Conservation (phyloP, 2,797 vertebrate genomes). For the Coracias cyanogaster region DNA sequence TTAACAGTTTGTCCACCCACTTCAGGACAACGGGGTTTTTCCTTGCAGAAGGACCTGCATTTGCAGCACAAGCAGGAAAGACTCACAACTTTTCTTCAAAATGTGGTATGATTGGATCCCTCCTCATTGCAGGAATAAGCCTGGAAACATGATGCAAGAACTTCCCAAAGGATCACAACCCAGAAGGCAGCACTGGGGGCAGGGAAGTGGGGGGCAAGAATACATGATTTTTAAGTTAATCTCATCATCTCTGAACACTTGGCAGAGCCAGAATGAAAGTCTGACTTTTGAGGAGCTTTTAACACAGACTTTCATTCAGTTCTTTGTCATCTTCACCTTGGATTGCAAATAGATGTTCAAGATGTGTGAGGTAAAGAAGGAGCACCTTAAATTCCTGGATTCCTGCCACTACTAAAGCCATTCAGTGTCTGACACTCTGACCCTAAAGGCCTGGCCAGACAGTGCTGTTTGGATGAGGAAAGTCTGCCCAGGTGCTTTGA, state of each 20-base stretch:
- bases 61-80: background rate
- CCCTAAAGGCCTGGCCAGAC: background rate
- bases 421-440: background rate
- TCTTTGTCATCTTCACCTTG: background rate
- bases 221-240: background rate
- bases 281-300: background rate
- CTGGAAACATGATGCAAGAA: background rate
- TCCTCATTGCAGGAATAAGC: background rate
- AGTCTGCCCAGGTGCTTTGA: conserved; percentile 25
- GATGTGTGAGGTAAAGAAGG: background rate
- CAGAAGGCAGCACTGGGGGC: background rate
- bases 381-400: background rate
- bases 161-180: background rate
- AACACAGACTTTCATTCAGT: background rate
- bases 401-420: background rate
- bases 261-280: background rate
- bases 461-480: conserved; percentile 1
- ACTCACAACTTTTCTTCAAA: background rate
- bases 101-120: background rate
- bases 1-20: background rate
- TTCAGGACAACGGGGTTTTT: background rate
- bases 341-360: background rate
- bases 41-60: background rate
- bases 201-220: background rate
- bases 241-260: background rate